phyloP scores from a whole-genome alignment of 2,113 vertebrate species.

The Pomatostomus ruficeps region DNA sequence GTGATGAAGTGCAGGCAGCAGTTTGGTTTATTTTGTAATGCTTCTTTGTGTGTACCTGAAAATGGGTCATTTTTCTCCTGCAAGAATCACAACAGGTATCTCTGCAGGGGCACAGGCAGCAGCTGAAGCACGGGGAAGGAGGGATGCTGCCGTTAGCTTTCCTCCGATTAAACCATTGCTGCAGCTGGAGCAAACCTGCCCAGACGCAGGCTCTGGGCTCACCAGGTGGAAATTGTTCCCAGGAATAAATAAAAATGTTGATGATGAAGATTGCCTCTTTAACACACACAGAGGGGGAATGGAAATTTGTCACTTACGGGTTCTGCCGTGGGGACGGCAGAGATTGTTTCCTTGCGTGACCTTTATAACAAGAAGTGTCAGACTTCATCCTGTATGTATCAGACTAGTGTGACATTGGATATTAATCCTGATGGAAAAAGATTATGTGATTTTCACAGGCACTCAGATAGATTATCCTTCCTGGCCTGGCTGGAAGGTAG shows the following conservation, averaged over 20 bases:
- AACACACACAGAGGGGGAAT: background rate
- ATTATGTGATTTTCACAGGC: conserved; percentile 45
- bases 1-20: conserved; percentile 44
- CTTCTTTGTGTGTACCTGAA: conserved; percentile 60
- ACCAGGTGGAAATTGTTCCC: background rate
- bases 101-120: conserved; percentile 32
- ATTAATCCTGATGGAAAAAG: conserved; percentile 59
- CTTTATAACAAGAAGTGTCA: conserved; percentile 37
- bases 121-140: background rate
- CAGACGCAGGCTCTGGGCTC: background rate
- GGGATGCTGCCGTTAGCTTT: background rate
- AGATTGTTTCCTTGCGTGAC: background rate
- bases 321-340: background rate
- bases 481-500: background rate
- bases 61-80: conserved; percentile 65
- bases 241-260: conserved; percentile 4
- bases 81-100: conserved; percentile 61
- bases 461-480: conserved; percentile 29
- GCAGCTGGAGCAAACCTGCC: background rate
- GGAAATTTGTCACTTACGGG: background rate
- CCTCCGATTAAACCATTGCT: background rate
- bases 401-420: conserved; percentile 5
- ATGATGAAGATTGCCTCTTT: conserved; percentile 6
- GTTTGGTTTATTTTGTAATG: conserved; percentile 54
- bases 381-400: conserved; percentile 18